Evolutionary conservation across 2,888 invertebrate genomes (phyloP), one percentile per base, ranked within the genome.

Genomic region (Dynastes maya): DNA sequence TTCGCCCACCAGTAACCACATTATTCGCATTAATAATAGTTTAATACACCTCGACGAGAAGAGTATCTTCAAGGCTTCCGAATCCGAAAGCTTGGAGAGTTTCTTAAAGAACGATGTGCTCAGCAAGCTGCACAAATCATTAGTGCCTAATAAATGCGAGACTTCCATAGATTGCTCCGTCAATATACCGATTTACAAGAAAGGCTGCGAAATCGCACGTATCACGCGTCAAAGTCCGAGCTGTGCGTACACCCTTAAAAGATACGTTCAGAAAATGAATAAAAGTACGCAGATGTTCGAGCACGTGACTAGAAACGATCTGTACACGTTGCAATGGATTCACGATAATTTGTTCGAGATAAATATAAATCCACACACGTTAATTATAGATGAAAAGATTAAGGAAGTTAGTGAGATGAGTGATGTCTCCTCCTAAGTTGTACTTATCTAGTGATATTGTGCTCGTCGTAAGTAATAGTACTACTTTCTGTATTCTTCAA

Each of bases 301-400:
- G 67, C 83, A 86, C 63, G 82, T 86, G 45, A 85, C 86, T 6
- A 79, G 81, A 63, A 84, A 84, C 51, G 86, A 86, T 76, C 80
- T 87, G 51, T 84, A 84, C 53, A 85, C 85, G 72, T 79, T 86
- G 77, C 84, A 86, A 37, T 86, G 86, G 86, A 84, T 86, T 40
- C 82, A 86, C 74, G 85, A 83, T 32, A 82, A 86, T 79, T 81
- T 87, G 58, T 87, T 86, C 79, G 81, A 82, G 11, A 83, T 85
- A 53, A 82, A 83, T 49, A 79, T 86, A 9, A 84, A 85, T 81
- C 84, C 86, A 5, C 78, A 83, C 67, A 84, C 82, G 29, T 72
- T 86, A 4, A 81, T 86, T 55, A 77, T 86, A 5, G 85, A 85
- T 72, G 84, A 85, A 49, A 85, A 83, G 78, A 80, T 85, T 53